phyloP scores from a whole-genome alignment of 2,888 invertebrate species.

The Ptychoptera contaminata region DNA sequence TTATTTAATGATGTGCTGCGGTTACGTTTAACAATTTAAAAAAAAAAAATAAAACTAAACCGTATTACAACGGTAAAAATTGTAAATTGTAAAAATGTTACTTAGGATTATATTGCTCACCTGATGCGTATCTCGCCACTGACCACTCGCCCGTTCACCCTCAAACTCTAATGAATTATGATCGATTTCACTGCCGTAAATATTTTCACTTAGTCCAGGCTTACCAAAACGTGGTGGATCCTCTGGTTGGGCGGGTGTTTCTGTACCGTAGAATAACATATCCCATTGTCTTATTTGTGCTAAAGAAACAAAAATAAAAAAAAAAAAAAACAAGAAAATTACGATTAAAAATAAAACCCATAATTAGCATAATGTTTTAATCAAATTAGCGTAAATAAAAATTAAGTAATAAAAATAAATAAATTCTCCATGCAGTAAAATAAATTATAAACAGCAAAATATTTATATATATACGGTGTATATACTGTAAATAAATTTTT shows the following conservation, averaged over 20 bases:
- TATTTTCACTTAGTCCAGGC: conserved; percentile 17
- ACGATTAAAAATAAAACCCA: no score
- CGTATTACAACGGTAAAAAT: neutral
- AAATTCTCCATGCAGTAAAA: no score
- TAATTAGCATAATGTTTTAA: no score
- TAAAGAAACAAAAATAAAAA: conserved; percentile 14
- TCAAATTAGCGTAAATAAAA: no score
- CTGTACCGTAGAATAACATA: conserved; percentile 68
- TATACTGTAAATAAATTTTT: no score
- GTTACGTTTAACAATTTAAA: no score
- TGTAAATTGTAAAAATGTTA: conserved; percentile 10
- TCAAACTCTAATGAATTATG: conserved; percentile 43
- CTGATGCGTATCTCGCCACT: conserved; percentile 48
- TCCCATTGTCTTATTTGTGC: conserved; percentile 62
- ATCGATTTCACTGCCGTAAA: conserved; percentile 35
- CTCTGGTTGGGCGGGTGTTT: conserved; percentile 40
- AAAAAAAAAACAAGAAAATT: conserved; percentile 4
- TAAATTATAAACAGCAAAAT: no score
- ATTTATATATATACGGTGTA: no score
- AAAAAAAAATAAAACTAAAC: neutral
- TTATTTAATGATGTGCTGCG: no score
- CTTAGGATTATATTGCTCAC: conserved; percentile 23
- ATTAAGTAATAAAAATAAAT: no score
- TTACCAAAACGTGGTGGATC: conserved; percentile 22
- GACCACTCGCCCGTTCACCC: conserved; percentile 36